Evolutionary conservation across 2,888 invertebrate genomes (phyloP).

Genomic region (Sipunculus nudus): DNA sequence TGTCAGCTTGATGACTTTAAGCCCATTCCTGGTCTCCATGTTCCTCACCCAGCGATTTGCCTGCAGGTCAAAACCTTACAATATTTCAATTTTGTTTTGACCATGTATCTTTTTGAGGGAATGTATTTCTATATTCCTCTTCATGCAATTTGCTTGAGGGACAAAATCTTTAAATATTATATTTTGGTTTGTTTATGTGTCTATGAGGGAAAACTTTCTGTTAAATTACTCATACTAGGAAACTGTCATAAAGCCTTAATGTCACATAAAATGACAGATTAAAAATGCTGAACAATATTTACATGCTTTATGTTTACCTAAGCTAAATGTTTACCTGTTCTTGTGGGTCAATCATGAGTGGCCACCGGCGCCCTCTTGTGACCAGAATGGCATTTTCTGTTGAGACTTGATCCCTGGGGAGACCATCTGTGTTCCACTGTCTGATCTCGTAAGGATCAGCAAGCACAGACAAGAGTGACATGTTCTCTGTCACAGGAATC

Average conservation of each 20-base stretch:
- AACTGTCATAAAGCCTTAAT: no score
- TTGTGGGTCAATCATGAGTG: slow-evolving; percentile 68
- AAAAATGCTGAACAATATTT: not conserved
- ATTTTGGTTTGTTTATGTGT: no score
- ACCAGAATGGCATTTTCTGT: slow-evolving; percentile 68
- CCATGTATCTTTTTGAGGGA: no score
- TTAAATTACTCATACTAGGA: no score
- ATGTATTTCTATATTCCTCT: no score
- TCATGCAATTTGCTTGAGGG: no score
- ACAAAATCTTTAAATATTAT: no score
- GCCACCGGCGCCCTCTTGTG: slow-evolving; percentile 66
- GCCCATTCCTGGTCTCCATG: slow-evolving; percentile 60
- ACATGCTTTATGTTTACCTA: not conserved
- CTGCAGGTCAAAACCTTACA: no score
- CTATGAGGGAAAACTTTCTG: no score
- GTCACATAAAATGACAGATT: no score
- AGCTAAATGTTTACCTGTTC: slow-evolving; percentile 57
- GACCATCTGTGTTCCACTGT: slow-evolving; percentile 68
- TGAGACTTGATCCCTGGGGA: slow-evolving; percentile 66
- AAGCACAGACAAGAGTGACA: slow-evolving; percentile 70
- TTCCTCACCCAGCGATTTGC: slow-evolving; percentile 67
- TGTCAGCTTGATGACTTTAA: slow-evolving; percentile 66
- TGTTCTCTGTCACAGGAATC: slow-evolving; percentile 78
- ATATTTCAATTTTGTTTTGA: no score
- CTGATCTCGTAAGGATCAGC: slow-evolving; percentile 72